A percentile compares a stretch with the other conserved stretches of the same genome.
Evolutionary conservation across 2,113 vertebrate species (phyloP).

Genomic region (Sander vitreus): DNA sequence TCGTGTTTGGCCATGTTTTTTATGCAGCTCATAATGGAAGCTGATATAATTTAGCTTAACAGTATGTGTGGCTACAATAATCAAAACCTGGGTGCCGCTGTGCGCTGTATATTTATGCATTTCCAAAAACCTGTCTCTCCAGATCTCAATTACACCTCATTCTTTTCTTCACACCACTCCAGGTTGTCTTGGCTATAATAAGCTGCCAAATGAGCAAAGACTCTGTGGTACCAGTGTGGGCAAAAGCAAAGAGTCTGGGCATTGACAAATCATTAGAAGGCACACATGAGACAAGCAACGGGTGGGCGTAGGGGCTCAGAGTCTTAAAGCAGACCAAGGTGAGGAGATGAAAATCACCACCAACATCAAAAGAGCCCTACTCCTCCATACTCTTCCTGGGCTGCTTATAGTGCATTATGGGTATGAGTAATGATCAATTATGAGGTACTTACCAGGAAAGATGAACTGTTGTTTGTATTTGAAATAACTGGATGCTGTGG

Average conservation of each 20-base stretch:
- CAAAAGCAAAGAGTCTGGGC: constrained; percentile 48
- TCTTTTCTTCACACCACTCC: constrained; percentile 41
- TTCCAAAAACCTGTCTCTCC: constrained; percentile 36
- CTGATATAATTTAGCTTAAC: constrained; percentile 8
- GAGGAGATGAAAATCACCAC: constrained; percentile 50
- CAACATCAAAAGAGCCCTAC: constrained; percentile 75
- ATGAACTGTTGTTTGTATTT: constrained; percentile 99
- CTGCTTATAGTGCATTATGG: constrained; percentile 62
- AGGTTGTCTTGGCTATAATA: constrained; percentile 50
- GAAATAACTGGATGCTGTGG: constrained; percentile 96
- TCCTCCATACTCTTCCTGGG: constrained; percentile 28
- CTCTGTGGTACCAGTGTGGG: constrained; percentile 37
- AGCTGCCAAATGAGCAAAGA: constrained; percentile 58
- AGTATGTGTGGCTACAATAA: constrained; percentile 1
- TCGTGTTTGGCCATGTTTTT: background rate
- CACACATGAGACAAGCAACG: constrained; percentile 55
- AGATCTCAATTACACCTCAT: constrained; percentile 37
- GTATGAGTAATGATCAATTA: constrained; percentile 67
- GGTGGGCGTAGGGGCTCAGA: constrained; percentile 50
- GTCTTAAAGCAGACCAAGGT: constrained; percentile 47
- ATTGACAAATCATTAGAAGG: constrained; percentile 65
- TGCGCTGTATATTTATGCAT: constrained; percentile 29
- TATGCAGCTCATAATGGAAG: constrained; percentile 4
- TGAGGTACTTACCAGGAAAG: constrained; percentile 91
- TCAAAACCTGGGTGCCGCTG: background rate